A percentile compares a stretch with the other conserved stretches of the same genome.
Conservation (phyloP, 2,888 invertebrate species). For the Agriopis leucophaearia region DNA sequence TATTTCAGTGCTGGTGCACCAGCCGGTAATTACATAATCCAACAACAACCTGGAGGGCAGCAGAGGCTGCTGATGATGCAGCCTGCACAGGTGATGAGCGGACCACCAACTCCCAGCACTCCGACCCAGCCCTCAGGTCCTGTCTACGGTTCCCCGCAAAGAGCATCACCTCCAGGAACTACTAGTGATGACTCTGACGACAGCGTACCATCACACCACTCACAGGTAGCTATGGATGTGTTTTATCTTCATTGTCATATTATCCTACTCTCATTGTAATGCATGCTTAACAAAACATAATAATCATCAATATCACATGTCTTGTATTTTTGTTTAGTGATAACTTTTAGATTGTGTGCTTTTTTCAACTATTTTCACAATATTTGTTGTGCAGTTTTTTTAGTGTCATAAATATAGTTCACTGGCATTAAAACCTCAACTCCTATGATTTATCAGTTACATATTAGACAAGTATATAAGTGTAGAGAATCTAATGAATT, state of each 20-base stretch:
- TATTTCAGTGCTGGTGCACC: constrained; percentile 82
- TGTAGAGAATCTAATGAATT: constrained; percentile 80
- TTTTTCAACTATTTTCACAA: constrained; percentile 9
- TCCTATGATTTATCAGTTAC: constrained; percentile 47
- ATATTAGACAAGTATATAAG: constrained; percentile 48
- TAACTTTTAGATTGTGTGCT: background rate
- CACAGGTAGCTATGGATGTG: constrained; percentile 69
- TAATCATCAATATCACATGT: constrained; percentile 1
- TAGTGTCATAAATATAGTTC: constrained; percentile 73
- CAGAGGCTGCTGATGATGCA: constrained; percentile 85
- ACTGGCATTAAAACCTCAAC: constrained; percentile 75
- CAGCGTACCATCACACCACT: constrained; percentile 89
- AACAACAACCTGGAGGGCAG: constrained; percentile 86
- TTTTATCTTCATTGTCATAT: constrained; percentile 7
- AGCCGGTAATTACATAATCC: constrained; percentile 87
- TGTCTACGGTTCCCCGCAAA: constrained; percentile 86
- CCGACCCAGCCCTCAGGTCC: constrained; percentile 72
- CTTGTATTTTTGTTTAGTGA: background rate
- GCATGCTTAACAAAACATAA: constrained; percentile 10
- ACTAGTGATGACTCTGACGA: constrained; percentile 96
- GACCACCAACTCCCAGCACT: constrained; percentile 78
- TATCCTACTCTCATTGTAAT: constrained; percentile 11
- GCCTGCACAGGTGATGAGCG: constrained; percentile 82
- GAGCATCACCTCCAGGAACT: constrained; percentile 89
- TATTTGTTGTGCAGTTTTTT: constrained; percentile 30